Evolutionary conservation across 2,888 invertebrate species (phyloP).

Genomic region (Drosophila rubida): DNA sequence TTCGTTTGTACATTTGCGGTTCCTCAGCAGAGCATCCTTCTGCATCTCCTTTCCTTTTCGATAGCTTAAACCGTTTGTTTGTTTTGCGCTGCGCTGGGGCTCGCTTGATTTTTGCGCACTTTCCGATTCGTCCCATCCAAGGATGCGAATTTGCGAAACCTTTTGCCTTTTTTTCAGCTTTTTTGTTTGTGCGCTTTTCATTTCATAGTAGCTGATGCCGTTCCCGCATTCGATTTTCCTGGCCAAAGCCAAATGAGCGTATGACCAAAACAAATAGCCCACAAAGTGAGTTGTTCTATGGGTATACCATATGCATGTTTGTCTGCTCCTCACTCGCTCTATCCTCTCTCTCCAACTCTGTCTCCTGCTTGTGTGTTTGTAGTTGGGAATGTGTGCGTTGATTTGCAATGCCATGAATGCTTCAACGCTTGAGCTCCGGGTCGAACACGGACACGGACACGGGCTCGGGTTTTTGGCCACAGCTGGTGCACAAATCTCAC

Average conservation of each 20-base stretch:
- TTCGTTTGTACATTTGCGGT: constrained; percentile 67
- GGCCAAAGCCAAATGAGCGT: constrained; percentile 72
- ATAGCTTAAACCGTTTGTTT: constrained; percentile 53
- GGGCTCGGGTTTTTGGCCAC: constrained; percentile 46
- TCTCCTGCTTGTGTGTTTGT: constrained; percentile 16
- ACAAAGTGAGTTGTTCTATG: constrained; percentile 76
- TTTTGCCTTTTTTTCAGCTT: constrained; percentile 41
- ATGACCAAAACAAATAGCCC: constrained; percentile 79
- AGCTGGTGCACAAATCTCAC: constrained; percentile 79
- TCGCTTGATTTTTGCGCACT: constrained; percentile 69
- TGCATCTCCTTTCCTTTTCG: background rate
- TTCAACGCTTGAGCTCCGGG: constrained; percentile 65
- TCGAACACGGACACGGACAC: background rate
- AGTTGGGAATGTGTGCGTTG: constrained; percentile 42
- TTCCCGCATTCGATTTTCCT: constrained; percentile 61
- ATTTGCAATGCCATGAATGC: constrained; percentile 77
- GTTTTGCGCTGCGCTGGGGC: constrained; percentile 51
- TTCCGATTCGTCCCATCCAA: constrained; percentile 45
- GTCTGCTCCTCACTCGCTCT: too few relatives aligned
- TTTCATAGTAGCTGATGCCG: constrained; percentile 24
- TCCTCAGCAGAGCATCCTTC: background rate
- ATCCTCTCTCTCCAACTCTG: background rate
- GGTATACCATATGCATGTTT: constrained; percentile 54
- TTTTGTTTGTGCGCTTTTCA: constrained; percentile 22
- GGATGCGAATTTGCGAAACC: constrained; percentile 64